These are phyloP conservation scores for Chrysopilus asiliformis DNA, from an alignment of 2,888 invertebrate species.

Conservation along the genomic window DNA sequence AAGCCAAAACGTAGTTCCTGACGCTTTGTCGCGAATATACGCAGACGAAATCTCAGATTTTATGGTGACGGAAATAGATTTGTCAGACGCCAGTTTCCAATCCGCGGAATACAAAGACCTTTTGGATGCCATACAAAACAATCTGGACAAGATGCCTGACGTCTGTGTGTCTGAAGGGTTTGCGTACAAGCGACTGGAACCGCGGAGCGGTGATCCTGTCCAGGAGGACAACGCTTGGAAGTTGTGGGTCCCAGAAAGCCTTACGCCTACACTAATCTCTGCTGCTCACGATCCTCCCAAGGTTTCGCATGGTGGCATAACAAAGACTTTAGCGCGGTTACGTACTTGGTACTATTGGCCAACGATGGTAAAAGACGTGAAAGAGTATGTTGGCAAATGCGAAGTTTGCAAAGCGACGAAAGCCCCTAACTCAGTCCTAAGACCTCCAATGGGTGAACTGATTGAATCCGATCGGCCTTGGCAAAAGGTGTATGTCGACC, in stretches of 20 bases:
- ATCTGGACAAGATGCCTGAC: not conserved
- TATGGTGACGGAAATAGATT: not conserved
- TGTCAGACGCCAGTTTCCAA: not conserved
- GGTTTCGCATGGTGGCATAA: slow-evolving; percentile 5
- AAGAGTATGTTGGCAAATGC: slow-evolving; percentile 5
- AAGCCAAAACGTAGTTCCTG: not conserved
- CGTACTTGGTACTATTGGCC: slow-evolving; percentile 15
- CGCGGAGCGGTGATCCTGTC: not conserved
- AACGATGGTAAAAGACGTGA: slow-evolving; percentile 8
- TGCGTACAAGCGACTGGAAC: not conserved
- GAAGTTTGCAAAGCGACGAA: slow-evolving; percentile 7
- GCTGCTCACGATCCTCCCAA: slow-evolving; percentile 3
- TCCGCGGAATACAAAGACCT: not conserved
- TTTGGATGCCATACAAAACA: not conserved
- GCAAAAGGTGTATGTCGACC: slow-evolving; percentile 1
- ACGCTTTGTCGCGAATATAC: not conserved
- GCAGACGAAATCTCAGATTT: not conserved
- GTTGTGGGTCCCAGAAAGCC: not conserved
- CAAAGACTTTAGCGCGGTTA: slow-evolving; percentile 6
- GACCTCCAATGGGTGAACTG: slow-evolving; percentile 11
- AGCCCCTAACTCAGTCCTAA: slow-evolving; percentile 4
- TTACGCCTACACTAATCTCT: not conserved
- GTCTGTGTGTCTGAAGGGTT: not conserved
- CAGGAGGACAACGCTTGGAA: not conserved
- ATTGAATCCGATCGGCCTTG: not conserved